Percentiles rank a stretch among this genome's conserved stretches.
phyloP scores from a whole-genome alignment of 2,888 invertebrate species.

The Epinotia bilunana region DNA sequence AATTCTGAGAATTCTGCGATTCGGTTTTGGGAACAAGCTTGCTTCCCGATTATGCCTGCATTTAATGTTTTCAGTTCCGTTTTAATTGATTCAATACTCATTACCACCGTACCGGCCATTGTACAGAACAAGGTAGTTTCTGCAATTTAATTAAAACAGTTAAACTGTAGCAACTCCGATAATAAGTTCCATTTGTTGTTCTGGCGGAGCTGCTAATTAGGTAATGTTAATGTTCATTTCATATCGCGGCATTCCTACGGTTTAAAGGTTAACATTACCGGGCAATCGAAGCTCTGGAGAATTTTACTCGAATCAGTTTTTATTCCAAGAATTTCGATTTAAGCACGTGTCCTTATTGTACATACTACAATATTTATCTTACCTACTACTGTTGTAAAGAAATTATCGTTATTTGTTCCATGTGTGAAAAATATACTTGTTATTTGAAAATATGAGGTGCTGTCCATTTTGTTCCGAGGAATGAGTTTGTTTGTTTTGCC shows the following conservation, averaged over 20 bases:
- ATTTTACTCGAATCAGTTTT: neutral
- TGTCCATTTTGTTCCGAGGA: too few species aligned
- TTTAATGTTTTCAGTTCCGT: neutral
- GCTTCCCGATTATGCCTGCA: too few species aligned
- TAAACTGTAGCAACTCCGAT: slow-evolving; percentile 22
- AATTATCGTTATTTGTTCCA: too few species aligned
- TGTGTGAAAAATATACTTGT: too few species aligned
- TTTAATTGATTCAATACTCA: slow-evolving; percentile 26
- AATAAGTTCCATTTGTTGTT: slow-evolving; percentile 29
- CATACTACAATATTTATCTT: too few species aligned
- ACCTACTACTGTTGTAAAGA: neutral
- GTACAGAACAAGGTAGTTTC: slow-evolving; percentile 16
- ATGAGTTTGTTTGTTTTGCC: too few species aligned
- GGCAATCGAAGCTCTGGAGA: neutral
- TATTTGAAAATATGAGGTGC: too few species aligned
- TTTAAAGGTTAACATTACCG: neutral
- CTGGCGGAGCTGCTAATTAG: slow-evolving; percentile 24
- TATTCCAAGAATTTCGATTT: neutral
- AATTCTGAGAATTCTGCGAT: too few species aligned
- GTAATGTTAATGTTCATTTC: slow-evolving; percentile 18
- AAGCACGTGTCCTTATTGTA: too few species aligned
- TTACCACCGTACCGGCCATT: slow-evolving; percentile 20
- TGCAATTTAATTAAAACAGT: slow-evolving; percentile 33
- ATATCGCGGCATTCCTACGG: neutral
- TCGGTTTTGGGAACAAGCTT: too few species aligned